Percentiles rank a stretch among this genome's conserved stretches.
Evolutionary conservation across 2,888 invertebrate genomes (phyloP).

Genomic region (Lasioglossum malachurum): DNA sequence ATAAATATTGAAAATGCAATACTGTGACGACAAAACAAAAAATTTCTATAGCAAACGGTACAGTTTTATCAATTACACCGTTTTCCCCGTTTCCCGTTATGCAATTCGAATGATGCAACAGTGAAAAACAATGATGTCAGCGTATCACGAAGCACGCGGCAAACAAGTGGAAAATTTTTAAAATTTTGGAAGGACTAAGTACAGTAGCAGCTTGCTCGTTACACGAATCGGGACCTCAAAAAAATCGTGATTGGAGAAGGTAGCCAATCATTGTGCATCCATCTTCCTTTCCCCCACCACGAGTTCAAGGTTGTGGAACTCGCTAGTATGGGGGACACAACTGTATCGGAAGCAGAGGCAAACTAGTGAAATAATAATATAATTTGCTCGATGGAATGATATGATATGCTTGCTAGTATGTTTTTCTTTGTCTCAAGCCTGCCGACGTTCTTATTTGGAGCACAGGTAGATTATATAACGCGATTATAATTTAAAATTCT

Average conservation of each 20-base stretch:
- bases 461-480: not conserved
- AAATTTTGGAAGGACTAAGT: not conserved
- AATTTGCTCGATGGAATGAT: not conserved
- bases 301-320: no score
- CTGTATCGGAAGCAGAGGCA: not conserved
- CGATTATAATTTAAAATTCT: slow-evolving; percentile 1
- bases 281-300: not conserved
- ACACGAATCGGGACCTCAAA: not conserved
- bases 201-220: not conserved
- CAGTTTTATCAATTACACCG: not conserved
- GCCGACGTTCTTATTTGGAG: not conserved
- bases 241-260: not conserved
- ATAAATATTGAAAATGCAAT: no score
- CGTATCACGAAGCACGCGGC: not conserved
- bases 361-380: not conserved
- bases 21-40: no score
- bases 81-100: not conserved
- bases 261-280: not conserved
- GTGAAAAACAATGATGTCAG: slow-evolving; percentile 39
- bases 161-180: not conserved
- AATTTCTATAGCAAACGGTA: not conserved
- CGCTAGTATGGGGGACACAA: not conserved
- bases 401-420: not conserved
- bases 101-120: slow-evolving; percentile 32
- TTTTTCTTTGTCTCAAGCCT: not conserved